Conservation (phyloP, 2,888 invertebrate genomes). For the Drosophila macrospina region DNA sequence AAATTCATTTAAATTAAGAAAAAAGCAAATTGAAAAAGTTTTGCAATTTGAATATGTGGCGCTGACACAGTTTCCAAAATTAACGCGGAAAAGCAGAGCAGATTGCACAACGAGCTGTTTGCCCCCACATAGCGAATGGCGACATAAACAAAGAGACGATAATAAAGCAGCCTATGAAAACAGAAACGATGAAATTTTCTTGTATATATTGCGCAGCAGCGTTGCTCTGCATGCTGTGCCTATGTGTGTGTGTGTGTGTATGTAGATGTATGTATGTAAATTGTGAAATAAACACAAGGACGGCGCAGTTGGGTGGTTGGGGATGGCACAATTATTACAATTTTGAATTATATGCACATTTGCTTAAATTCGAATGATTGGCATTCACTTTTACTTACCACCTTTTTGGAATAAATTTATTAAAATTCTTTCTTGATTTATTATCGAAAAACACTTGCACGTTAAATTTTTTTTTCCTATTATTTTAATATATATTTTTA, state of each 20-base stretch:
- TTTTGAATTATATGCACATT: background rate
- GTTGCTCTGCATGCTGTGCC: conserved; percentile 27
- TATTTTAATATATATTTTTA: background rate
- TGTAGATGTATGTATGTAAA: conserved; percentile 2
- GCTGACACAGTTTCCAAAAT: conserved; percentile 68
- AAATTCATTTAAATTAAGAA: conserved; percentile 8
- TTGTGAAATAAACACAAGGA: conserved; percentile 72
- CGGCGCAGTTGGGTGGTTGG: conserved; percentile 41
- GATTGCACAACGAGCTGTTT: conserved; percentile 63
- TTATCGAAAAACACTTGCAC: conserved; percentile 30
- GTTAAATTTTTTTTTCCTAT: conserved; percentile 32
- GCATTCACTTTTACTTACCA: conserved; percentile 41
- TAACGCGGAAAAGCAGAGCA: conserved; percentile 46
- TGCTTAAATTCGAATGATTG: background rate
- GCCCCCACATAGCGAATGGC: conserved; percentile 41
- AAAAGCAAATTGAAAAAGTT: conserved; percentile 18
- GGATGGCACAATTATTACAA: conserved; percentile 36
- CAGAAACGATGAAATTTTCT: conserved; percentile 60
- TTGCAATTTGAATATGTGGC: conserved; percentile 39
- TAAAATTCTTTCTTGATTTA: conserved; percentile 4
- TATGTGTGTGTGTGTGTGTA: conserved; percentile 11
- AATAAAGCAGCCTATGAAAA: conserved; percentile 73
- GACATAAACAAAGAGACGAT: conserved; percentile 69
- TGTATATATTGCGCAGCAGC: conserved; percentile 68
- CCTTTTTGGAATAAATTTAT: conserved; percentile 3